phyloP scores from a whole-genome alignment of 2,797 vertebrate genomes.

The Myiothlypis coronata region DNA sequence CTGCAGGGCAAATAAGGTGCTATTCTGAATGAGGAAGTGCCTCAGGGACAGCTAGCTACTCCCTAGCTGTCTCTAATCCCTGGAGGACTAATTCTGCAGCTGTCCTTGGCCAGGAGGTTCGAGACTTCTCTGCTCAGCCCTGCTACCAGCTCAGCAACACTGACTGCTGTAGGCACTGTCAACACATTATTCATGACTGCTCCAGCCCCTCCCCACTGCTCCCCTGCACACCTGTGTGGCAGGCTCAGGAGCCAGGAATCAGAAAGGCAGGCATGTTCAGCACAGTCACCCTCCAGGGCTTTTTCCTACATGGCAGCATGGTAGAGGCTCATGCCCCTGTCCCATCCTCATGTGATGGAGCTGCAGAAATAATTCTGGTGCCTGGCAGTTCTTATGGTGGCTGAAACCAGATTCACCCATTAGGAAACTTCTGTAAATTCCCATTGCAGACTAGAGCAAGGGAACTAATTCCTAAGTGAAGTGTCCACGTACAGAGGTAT shows the following conservation, averaged over 20 bases:
- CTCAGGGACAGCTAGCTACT: not conserved
- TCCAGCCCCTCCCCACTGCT: not conserved
- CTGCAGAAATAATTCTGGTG: not conserved
- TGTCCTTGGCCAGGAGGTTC: not conserved
- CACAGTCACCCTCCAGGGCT: not conserved
- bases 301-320: not conserved
- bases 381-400: accelerated
- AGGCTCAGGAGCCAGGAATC: not conserved
- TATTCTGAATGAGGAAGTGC: not conserved
- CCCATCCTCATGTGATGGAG: not conserved
- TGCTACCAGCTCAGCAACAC: not conserved
- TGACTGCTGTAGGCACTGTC: not conserved
- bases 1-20: not conserved
- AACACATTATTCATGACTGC: not conserved
- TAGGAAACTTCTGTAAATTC: too few species aligned
- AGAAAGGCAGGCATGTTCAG: not conserved
- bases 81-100: not conserved
- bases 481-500: accelerated
- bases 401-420: not conserved
- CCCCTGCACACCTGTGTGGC: not conserved
- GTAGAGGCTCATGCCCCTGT: not conserved
- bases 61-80: not conserved
- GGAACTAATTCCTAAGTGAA: not conserved
- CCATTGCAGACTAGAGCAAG: accelerated
- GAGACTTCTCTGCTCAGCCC: not conserved